phyloP scores from a whole-genome alignment of 23 tunicate genomes.

The Styela plicata region DNA sequence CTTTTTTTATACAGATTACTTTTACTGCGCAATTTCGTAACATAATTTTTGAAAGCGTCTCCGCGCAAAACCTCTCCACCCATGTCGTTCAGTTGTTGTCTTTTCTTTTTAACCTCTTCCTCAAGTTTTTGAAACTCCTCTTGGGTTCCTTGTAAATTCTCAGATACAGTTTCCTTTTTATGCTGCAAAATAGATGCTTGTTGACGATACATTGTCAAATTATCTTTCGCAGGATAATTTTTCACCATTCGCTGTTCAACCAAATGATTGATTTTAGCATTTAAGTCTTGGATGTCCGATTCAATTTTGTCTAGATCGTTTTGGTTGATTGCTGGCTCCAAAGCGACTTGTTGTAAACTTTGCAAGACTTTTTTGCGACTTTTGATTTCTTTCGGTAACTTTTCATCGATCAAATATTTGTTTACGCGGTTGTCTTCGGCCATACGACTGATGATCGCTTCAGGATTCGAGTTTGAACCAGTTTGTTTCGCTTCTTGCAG shows the following conservation, averaged over 20 bases:
- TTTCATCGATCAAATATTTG: constrained; percentile 67
- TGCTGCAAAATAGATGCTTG: constrained; percentile 82
- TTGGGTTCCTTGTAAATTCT: constrained; percentile 38
- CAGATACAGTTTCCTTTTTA: constrained; percentile 78
- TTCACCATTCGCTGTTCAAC: constrained; percentile 77
- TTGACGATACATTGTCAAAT: constrained; percentile 74
- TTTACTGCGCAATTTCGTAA: constrained; percentile 54
- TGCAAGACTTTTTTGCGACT: constrained; percentile 29
- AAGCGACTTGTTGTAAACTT: constrained; percentile 42
- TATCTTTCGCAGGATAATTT: constrained; percentile 76
- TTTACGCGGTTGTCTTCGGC: constrained; percentile 83
- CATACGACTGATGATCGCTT: constrained; percentile 62
- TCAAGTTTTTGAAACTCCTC: constrained; percentile 62
- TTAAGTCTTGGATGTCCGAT: constrained; percentile 38
- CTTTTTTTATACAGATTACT: constrained; percentile 56
- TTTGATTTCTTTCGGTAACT: constrained; percentile 83
- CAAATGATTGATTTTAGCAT: constrained; percentile 54
- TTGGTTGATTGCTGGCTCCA: constrained; percentile 47
- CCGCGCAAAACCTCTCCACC: constrained; percentile 90
- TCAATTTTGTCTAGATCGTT: constrained; percentile 54
- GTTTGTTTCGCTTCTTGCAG: constrained; percentile 33
- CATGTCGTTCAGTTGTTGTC: constrained; percentile 40
- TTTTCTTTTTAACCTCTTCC: constrained; percentile 50
- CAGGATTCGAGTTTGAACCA: constrained; percentile 68
- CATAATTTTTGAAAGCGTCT: constrained; percentile 67